Evolutionary conservation across 2,113 vertebrate species (phyloP).

Genomic region (Archilochus colubris): DNA sequence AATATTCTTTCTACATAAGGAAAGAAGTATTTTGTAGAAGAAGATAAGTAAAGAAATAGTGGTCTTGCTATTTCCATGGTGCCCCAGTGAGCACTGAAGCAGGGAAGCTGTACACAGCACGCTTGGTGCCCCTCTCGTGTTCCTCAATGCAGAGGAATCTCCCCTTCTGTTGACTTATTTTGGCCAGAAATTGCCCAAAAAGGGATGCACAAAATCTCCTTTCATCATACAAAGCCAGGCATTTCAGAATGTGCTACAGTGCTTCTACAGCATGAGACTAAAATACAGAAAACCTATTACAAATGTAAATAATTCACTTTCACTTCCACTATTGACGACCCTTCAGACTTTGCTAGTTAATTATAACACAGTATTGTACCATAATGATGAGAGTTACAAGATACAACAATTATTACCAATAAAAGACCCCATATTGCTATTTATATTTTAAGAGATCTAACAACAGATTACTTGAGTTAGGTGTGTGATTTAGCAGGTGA

Average conservation of each 20-base stretch:
- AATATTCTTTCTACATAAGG: not conserved
- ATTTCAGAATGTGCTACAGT: not conserved
- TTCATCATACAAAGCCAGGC: not conserved
- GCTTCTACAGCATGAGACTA: not conserved
- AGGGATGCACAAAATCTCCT: accelerated
- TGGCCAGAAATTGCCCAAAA: not conserved
- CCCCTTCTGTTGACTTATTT: not conserved
- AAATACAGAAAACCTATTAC: not conserved
- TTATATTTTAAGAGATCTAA: constrained; percentile 17
- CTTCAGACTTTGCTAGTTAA: not conserved
- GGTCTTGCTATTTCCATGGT: not conserved
- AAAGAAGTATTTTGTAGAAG: not conserved
- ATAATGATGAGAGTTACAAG: not conserved
- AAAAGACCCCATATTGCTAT: not conserved
- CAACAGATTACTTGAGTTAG: not conserved
- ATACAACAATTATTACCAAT: not conserved
- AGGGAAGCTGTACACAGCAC: not conserved
- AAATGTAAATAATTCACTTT: not conserved
- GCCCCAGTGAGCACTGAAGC: not conserved
- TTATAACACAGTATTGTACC: not conserved
- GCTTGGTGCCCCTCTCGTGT: not conserved
- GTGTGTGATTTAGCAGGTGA: not conserved
- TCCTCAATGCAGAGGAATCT: not conserved
- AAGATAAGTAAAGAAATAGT: not conserved
- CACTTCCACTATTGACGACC: not conserved